Evolutionary conservation across 2,888 invertebrate species (phyloP).

Genomic region (Notodonta ziczac): DNA sequence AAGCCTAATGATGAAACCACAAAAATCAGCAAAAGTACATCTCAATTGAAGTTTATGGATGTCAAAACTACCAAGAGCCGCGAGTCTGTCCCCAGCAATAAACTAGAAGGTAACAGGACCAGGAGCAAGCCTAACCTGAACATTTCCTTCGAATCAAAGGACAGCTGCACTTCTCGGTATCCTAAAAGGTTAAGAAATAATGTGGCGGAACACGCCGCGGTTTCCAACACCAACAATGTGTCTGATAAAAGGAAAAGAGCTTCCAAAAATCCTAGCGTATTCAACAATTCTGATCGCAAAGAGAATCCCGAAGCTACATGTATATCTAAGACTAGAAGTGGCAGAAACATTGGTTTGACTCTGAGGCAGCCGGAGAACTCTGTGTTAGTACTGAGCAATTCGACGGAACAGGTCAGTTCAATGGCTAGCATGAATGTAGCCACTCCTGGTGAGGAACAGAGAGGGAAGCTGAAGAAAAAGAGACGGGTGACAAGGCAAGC

Average conservation of each 20-base stretch:
- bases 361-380: constrained; percentile 59
- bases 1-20: constrained; percentile 50
- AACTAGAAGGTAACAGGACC: constrained; percentile 18
- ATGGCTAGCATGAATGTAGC: constrained; percentile 66
- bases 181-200: constrained; percentile 61
- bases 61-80: constrained; percentile 41
- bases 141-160: constrained; percentile 61
- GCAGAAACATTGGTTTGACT: constrained; percentile 55
- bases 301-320: constrained; percentile 60
- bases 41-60: constrained; percentile 66
- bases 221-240: constrained; percentile 9
- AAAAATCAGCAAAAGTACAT: constrained; percentile 61
- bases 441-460: constrained; percentile 26
- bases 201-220: constrained; percentile 24
- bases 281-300: constrained; percentile 58
- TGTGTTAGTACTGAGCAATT: constrained; percentile 61
- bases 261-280: constrained; percentile 48
- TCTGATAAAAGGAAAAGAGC: constrained; percentile 39
- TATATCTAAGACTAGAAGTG: constrained; percentile 65
- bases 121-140: constrained; percentile 49
- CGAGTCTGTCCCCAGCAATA: constrained; percentile 16
- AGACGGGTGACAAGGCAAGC: constrained; percentile 43
- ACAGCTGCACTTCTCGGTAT: constrained; percentile 63
- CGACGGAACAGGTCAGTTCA: constrained; percentile 63
- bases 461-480: constrained; percentile 36